Evolutionary conservation across 92 coral and sea anemone genomes (phyloP), one percentile per base, ranked within the genome.

Genomic region (Hydrozoanthus gracilis): DNA sequence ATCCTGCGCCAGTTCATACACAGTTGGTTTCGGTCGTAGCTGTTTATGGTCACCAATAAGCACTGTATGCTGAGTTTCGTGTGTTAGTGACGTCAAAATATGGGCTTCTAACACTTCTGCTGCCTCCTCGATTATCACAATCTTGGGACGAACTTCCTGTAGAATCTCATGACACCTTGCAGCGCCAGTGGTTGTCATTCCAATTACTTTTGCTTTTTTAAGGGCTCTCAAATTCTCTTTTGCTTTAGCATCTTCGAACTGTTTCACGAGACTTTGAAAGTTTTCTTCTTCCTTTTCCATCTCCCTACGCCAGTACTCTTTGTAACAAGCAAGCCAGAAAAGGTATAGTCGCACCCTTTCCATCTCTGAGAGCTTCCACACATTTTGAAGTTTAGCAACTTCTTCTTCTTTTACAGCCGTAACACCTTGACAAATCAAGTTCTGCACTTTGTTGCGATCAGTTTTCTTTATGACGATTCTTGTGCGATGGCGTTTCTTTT

Each of bases 151-250:
- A 44, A 88, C 76, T 13, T 82, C 78, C 72, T 88, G 91, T 55
- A 88, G 70, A 83, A 83, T 82, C 7, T 83, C 82, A 8, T 86
- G 91, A 64, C 76, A 67, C 27, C 87, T 88, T 6, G 91, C 84
- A 49, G 91, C 91, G 45, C 91, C 91, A 45, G 71, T 75, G 67
- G 92, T 89, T 13, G 92, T 89, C 92, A 89, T 89, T 18, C 92
- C 92, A 18, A 88, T 60, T 39, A 89, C 92, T 61, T 58, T 72
- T 12, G 92, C 92, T 46, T 18, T 54, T 46, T 82, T 77, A 20
- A 89, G 87, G 74, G 77, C 82, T 13, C 83, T 87, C 52, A 78
- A 61, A 27, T 89, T 89, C 11, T 70, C 86, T 1, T 77, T 87
- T n/a, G 75, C 82, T 62, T 77, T 85, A 2, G 86, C 83, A 66